Percentiles rank a stretch among this genome's conserved stretches.
Conservation (phyloP, 2,113 vertebrate species). For the Myrmecophaga tridactyla region DNA sequence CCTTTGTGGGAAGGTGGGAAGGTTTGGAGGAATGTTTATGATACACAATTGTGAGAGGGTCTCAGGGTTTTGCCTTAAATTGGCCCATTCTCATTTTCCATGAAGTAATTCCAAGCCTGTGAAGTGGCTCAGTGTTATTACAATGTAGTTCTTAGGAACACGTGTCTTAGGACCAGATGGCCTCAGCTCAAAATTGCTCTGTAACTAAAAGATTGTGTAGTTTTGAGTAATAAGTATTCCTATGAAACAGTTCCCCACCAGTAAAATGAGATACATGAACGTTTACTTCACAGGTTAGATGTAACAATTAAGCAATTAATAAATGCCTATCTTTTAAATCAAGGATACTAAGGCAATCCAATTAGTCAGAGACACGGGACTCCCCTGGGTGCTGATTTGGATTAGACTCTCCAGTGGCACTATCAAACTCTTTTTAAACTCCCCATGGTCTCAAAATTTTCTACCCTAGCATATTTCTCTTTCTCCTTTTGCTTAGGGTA, state of each 20-base stretch:
- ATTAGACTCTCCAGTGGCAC: background rate
- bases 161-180: background rate
- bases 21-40: background rate
- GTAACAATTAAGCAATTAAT: background rate
- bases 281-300: background rate
- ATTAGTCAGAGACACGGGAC: background rate
- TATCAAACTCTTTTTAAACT: background rate
- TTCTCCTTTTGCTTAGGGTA: background rate
- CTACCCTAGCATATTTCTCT: background rate
- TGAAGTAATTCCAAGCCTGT: background rate
- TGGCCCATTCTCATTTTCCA: background rate
- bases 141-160: background rate
- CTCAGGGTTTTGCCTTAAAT: background rate
- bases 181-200: background rate
- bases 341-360: background rate
- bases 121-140: background rate
- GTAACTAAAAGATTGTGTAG: background rate
- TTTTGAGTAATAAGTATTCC: background rate
- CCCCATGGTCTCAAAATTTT: background rate
- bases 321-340: background rate
- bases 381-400: background rate
- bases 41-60: background rate
- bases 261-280: background rate
- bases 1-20: background rate
- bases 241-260: background rate